Evolutionary conservation across 2,888 invertebrate genomes (phyloP).

Genomic region (Capitulum mitella): DNA sequence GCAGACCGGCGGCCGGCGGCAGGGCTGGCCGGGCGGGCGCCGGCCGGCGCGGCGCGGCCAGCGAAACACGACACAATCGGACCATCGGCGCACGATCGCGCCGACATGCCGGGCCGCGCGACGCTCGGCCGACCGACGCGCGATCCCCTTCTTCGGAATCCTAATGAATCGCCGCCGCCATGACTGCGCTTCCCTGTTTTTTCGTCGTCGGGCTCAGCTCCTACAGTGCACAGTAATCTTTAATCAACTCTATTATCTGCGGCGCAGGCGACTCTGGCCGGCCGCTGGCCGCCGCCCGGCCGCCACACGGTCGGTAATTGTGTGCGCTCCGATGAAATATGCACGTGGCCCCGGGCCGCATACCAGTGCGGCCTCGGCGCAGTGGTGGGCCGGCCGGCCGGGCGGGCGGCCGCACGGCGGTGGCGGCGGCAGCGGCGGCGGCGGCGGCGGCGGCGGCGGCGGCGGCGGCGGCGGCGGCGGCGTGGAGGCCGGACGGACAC

Average conservation of each 20-base stretch:
- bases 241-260: constrained; percentile 24
- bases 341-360: constrained; percentile 21
- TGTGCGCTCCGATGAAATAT: constrained; percentile 23
- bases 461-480: neutral
- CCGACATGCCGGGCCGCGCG: neutral
- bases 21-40: neutral
- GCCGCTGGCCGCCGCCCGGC: neutral
- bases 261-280: constrained; percentile 15
- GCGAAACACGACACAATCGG: neutral
- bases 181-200: constrained; percentile 10
- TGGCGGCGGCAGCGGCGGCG: neutral
- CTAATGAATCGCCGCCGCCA: constrained; percentile 3
- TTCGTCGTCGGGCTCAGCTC: neutral
- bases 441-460: neutral
- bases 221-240: constrained; percentile 23
- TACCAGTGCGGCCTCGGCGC: neutral
- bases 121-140: neutral
- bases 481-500: too few species aligned
- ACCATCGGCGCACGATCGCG: neutral
- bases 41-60: neutral
- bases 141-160: neutral
- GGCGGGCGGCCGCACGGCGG: neutral
- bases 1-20: neutral
- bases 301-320: neutral
- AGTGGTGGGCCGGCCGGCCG: neutral